These are phyloP conservation scores for Quadroppia sp. DNA, from an alignment of 2,888 invertebrate species.

Conservation along the genomic window DNA sequence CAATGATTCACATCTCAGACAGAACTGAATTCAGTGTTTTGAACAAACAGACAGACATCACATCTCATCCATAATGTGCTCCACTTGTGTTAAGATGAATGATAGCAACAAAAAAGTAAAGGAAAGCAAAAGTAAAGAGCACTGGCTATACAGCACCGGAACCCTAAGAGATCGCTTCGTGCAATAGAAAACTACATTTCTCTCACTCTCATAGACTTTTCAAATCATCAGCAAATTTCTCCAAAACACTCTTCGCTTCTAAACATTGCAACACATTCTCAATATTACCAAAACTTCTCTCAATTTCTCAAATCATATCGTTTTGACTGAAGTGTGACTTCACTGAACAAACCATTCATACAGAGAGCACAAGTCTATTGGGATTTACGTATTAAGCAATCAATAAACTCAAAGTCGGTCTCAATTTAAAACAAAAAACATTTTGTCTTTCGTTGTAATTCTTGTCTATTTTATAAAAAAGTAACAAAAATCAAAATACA, in stretches of 20 bases:
- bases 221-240: conserved; percentile 11
- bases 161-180: conserved; percentile 22
- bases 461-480: neutral
- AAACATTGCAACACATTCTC: neutral
- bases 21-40: conserved; percentile 15
- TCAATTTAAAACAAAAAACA: neutral
- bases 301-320: neutral
- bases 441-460: neutral
- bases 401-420: neutral
- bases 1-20: conserved; percentile 1
- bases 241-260: conserved; percentile 4
- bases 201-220: neutral
- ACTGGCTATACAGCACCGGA: conserved; percentile 1
- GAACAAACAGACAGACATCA: conserved; percentile 28
- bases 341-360: conserved; percentile 21
- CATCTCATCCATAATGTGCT: conserved; percentile 28
- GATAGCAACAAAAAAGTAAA: conserved; percentile 19
- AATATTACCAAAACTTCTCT: neutral
- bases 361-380: neutral
- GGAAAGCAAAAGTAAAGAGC: conserved; percentile 24
- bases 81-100: conserved; percentile 24
- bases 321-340: conserved; percentile 1
- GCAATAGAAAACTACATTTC: conserved; percentile 10
- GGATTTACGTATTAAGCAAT: conserved; percentile 5
- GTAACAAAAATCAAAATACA: neutral